A percentile compares a stretch with the other conserved stretches of the same genome.
Conservation (phyloP, 2,888 invertebrate species). For the Esperia sulphurella region DNA sequence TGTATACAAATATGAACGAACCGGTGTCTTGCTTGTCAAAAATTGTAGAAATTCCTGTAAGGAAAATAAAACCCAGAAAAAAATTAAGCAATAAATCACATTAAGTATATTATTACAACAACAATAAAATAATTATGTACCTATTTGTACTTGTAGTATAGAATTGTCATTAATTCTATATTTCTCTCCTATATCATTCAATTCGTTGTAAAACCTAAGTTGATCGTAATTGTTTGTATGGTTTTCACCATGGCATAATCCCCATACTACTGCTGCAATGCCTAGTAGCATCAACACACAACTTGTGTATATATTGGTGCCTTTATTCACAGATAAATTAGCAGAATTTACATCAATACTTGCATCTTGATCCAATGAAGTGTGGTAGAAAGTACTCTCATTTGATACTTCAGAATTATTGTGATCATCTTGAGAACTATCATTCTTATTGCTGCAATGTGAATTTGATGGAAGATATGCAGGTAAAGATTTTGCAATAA, state of each 20-base stretch:
- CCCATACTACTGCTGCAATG: constrained; percentile 1
- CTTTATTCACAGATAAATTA: too few species aligned
- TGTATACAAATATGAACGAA: constrained; percentile 64
- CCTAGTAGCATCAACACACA: constrained; percentile 8
- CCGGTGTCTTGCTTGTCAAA: constrained; percentile 55
- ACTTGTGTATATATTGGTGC: too few species aligned
- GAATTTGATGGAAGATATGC: constrained; percentile 48
- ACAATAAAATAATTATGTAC: constrained; percentile 29
- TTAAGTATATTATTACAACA: not conserved
- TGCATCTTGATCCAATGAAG: too few species aligned
- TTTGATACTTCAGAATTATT: not conserved
- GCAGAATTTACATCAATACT: too few species aligned
- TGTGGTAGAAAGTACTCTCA: not conserved
- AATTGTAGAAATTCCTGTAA: constrained; percentile 62
- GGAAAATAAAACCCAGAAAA: constrained; percentile 3
- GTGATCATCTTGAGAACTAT: constrained; percentile 10
- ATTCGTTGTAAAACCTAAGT: constrained; percentile 46
- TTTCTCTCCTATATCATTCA: constrained; percentile 44
- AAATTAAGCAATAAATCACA: not conserved
- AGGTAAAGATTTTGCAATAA: constrained; percentile 60
- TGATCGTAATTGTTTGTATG: constrained; percentile 35
- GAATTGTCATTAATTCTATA: constrained; percentile 52
- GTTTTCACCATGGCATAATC: not conserved
- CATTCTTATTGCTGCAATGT: constrained; percentile 50
- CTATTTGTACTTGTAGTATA: constrained; percentile 53